phyloP scores from a whole-genome alignment of 2,888 invertebrate genomes.

The Athetis lepigone region DNA sequence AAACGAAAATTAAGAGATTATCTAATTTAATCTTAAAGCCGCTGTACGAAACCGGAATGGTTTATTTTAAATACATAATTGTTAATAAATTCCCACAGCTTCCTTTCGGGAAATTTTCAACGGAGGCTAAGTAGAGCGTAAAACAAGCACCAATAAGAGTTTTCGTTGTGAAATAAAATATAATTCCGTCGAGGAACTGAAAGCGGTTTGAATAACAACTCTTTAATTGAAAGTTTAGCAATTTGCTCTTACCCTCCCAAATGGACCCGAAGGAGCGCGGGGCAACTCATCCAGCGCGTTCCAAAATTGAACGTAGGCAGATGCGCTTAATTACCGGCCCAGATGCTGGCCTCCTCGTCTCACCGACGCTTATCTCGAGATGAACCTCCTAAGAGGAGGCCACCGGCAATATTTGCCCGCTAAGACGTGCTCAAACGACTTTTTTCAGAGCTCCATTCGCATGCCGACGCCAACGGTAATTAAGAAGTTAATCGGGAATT shows the following conservation, averaged over 20 bases:
- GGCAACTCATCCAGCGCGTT: slow-evolving; percentile 88
- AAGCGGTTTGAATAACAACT: slow-evolving; percentile 90
- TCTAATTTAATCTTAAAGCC: slow-evolving; percentile 61
- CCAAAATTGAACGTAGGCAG: slow-evolving; percentile 91
- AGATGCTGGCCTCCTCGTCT: slow-evolving; percentile 83
- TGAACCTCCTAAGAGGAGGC: slow-evolving; percentile 82
- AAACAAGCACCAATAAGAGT: slow-evolving; percentile 85
- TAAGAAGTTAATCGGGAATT: slow-evolving; percentile 77
- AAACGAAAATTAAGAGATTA: slow-evolving; percentile 60
- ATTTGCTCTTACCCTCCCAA: slow-evolving; percentile 89
- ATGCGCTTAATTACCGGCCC: slow-evolving; percentile 89
- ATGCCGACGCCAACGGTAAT: slow-evolving; percentile 71
- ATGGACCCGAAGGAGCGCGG: slow-evolving; percentile 86
- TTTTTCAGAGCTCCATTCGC: slow-evolving; percentile 78
- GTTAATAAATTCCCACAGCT: slow-evolving; percentile 78
- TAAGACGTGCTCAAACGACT: slow-evolving; percentile 79
- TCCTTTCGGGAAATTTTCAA: slow-evolving; percentile 79
- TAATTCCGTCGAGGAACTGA: slow-evolving; percentile 84
- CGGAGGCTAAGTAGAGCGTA: slow-evolving; percentile 78
- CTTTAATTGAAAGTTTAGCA: slow-evolving; percentile 91
- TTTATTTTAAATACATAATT: slow-evolving; percentile 75
- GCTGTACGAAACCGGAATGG: slow-evolving; percentile 56
- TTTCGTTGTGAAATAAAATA: slow-evolving; percentile 87
- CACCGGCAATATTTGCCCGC: slow-evolving; percentile 79
- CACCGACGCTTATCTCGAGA: slow-evolving; percentile 83